Conservation (phyloP, 2,797 vertebrate species). For the Eospalax fontanierii region DNA sequence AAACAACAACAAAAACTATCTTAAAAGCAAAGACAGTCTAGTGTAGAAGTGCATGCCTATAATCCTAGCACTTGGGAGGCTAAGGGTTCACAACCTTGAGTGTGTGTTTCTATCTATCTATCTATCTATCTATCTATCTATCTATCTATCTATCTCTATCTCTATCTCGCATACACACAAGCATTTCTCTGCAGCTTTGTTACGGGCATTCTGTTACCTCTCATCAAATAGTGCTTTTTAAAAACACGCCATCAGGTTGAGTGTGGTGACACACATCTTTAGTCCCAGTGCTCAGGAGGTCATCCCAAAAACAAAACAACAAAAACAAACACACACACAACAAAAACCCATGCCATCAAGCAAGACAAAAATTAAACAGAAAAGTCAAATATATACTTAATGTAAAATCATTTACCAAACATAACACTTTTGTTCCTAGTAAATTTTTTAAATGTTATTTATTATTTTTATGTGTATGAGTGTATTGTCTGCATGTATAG, state of each 20-base stretch:
- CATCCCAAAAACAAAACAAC: too few relatives aligned
- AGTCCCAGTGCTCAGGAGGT: too few relatives aligned
- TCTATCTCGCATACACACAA: too few relatives aligned
- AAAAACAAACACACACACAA: background rate
- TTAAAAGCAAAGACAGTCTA: conserved; percentile 30
- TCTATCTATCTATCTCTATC: too few relatives aligned
- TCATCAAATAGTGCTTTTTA: too few relatives aligned
- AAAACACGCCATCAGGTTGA: too few relatives aligned
- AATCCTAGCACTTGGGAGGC: background rate
- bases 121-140: too few relatives aligned
- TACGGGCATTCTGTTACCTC: too few relatives aligned
- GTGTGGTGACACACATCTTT: too few relatives aligned
- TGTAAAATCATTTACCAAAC: conserved; percentile 21
- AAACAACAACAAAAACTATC: background rate
- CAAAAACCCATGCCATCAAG: background rate
- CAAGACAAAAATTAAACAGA: background rate
- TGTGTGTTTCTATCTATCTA: too few relatives aligned
- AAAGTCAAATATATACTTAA: conserved; percentile 7
- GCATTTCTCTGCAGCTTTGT: too few relatives aligned
- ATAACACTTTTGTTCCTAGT: background rate
- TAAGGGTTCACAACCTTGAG: background rate
- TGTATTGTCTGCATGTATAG: background rate
- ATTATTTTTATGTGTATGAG: background rate
- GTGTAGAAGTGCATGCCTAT: background rate
- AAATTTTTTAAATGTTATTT: background rate